phyloP scores from a whole-genome alignment of 2,113 vertebrate genomes.

The Nesoenas mayeri region DNA sequence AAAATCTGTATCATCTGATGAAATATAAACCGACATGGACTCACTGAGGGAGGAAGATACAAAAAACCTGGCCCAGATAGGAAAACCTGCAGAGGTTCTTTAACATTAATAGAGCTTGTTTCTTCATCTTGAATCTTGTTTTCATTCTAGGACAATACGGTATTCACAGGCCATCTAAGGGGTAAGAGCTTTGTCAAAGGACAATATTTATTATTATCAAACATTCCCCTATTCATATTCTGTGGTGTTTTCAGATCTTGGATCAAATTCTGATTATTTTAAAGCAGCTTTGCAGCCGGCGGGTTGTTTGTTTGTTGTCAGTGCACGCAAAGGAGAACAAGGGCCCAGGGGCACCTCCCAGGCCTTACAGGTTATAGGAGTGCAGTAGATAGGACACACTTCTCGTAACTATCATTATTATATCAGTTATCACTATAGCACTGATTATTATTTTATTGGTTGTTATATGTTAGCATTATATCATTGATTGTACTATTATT shows the following conservation, averaged over 20 bases:
- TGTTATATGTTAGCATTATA: not conserved
- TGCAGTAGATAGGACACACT: not conserved
- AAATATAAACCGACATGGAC: slow-evolving; percentile 2
- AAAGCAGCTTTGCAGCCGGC: not conserved
- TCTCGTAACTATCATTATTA: not conserved
- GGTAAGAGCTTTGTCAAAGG: slow-evolving; percentile 30
- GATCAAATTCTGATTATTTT: not conserved
- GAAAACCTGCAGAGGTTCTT: not conserved
- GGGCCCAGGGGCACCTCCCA: accelerated
- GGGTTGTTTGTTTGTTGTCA: not conserved
- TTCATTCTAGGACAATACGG: not conserved
- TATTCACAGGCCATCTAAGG: not conserved
- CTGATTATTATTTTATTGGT: not conserved
- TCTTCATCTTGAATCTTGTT: not conserved
- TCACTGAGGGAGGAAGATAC: not conserved
- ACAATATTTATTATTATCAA: not conserved
- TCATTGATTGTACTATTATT: not conserved
- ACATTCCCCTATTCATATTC: not conserved
- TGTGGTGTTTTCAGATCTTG: not conserved
- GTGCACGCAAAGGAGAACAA: not conserved
- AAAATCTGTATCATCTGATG: not conserved
- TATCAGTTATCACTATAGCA: not conserved
- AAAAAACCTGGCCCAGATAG: not conserved
- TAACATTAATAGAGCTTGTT: not conserved
- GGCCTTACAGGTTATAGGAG: not conserved